Base-by-base conservation (phyloP, 2,888 invertebrate species). In the Sympetrum striolatum region DNA sequence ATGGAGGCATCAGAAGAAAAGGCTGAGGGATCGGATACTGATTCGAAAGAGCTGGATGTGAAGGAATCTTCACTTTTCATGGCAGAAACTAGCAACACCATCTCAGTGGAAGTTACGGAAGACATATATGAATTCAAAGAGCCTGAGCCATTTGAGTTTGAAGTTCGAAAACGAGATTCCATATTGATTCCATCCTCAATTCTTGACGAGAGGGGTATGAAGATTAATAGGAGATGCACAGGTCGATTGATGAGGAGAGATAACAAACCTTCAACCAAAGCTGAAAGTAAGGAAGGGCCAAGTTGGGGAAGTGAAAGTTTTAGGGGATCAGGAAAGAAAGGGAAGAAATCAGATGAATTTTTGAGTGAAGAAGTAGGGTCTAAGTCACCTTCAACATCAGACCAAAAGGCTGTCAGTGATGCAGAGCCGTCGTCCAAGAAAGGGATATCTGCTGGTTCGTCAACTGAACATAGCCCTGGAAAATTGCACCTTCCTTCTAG, bases 51-150 rank as follows among this genome's bases (percentile, higher is more conserved):
- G 91, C 92, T 91, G 91, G 93, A 92, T 92, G 93, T 92, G 90
- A 93, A 92, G 92, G 12, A 14, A 93, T n/a, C 86, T 5, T 60
- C 60, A 10, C 60, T 37, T 14, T n/a, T 86, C 37, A 37, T 86
- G 22, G 91, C 80, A 91, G 48, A 91, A 73, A 90, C 91, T 48
- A 91, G 90, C 60, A 18, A 91, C 6, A 92, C 92, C 25, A 39
- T 91, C 35, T 92, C 92, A 8, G 93, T 93, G 73, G 93, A 91
- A 53, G 91, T 91, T 22, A 90, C 91, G 53, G 94, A 94, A 81
- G 98, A 98, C 93, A 96, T 98, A 91, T 98, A 98, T 93, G 98
- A 98, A 93, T 98, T 98, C 93, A 98, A 98, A 93, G 98, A 98
- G 93, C 97, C 97, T 0, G 98, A 98, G 93, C 97, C 98, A 0